Evolutionary conservation across 2,797 vertebrate species (phyloP), one percentile per base, ranked within the genome.

Genomic region (Discoglossus pictus): DNA sequence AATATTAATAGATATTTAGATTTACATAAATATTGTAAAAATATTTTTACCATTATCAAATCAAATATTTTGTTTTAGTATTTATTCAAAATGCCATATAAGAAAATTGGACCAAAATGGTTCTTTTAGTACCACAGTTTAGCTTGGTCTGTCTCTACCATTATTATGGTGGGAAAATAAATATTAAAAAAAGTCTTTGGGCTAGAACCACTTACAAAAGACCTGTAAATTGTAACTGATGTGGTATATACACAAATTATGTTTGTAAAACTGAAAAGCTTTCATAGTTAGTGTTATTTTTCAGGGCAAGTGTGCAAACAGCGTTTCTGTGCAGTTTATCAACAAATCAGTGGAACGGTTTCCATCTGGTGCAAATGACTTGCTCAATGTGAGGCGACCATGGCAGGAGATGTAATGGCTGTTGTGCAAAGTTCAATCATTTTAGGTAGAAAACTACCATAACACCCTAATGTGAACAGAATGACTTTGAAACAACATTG

Each of bases 401-500:
- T 13, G 6, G 13, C 18, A n/a, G 3, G 9, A 20, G 16, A 51
- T 21, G 16, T 23, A 17, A 48, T 17, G 2, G 11, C 10, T 42
- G 25, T 42, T 16, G 17, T 43, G 24, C 16, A 20, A 34, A 36
- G 13, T 54, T 55, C 17, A n/a, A 40, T 9, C 10, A 62, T 20
- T 34, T 40, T 60, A 71, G 52, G 60, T 51, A 71, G 17, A 35
- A 12, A 55, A 23, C 21, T 48, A 23, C 36, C 21, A 39, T 18
- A 48, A 13, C 7, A 52, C 12, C 25, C 20, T 20, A 47, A 52
- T 59, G 34, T 24, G 50, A 34, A 44, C 15, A 50, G 25, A 64
- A 63, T 11, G 38, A 20, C 21, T 61, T 54, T 55, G 50, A 64
- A 11, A 18, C 31, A 61, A 51, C 78, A 47, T 31, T 68, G 68